Percentiles rank a stretch among this genome's conserved stretches.
Conservation (phyloP, 2,113 vertebrate species). For the Cercopithecus mona region DNA sequence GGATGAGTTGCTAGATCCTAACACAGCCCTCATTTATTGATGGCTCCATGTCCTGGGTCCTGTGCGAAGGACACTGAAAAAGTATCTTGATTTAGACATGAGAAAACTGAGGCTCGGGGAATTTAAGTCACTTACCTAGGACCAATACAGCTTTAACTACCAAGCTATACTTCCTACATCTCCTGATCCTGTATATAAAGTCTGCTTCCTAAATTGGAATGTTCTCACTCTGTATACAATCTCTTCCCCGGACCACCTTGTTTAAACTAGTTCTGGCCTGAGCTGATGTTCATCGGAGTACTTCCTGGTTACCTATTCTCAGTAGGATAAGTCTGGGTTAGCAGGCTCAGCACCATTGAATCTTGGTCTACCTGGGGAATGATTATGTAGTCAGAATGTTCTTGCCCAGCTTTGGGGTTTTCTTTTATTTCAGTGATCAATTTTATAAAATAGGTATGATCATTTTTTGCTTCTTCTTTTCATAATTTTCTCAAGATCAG, state of each 20-base stretch:
- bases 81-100: background rate
- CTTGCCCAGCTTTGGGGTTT: constrained; percentile 11
- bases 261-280: constrained; percentile 37
- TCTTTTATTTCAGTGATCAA: constrained; percentile 17
- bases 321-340: background rate
- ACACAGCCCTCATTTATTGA: background rate
- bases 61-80: constrained; percentile 41
- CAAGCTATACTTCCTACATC: background rate
- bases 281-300: background rate
- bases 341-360: background rate
- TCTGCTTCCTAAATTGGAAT: background rate
- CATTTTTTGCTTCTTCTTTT: constrained; percentile 16
- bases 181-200: background rate
- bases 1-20: background rate
- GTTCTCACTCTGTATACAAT: background rate
- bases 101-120: background rate
- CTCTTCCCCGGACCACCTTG: background rate
- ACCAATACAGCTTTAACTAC: background rate
- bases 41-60: background rate
- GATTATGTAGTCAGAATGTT: background rate
- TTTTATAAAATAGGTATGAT: constrained; percentile 15
- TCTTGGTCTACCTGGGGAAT: background rate
- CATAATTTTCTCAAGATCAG: constrained; percentile 39
- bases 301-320: background rate
- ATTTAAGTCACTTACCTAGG: background rate